These are phyloP conservation scores for Pemphigus obesinymphae DNA, from an alignment of 1,140 invertebrate genomes.

Conservation along the genomic window DNA sequence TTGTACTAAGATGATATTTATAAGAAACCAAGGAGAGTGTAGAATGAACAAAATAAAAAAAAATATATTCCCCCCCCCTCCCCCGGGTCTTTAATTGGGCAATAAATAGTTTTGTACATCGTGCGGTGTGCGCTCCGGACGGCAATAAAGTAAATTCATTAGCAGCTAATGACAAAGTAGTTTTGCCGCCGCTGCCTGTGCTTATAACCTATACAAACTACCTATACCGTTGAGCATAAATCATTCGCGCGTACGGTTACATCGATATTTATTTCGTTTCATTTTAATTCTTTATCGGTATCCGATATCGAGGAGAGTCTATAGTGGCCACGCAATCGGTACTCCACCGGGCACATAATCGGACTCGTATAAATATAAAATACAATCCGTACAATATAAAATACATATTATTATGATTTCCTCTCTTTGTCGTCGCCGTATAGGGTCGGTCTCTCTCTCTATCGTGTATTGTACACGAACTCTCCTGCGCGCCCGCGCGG, in stretches of 20 bases:
- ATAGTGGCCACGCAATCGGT: not conserved
- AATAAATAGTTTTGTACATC: slow-evolving; percentile 28
- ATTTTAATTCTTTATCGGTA: not conserved
- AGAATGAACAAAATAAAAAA: not conserved
- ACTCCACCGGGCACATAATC: no score
- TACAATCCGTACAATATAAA: not conserved
- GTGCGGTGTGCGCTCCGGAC: slow-evolving; percentile 15
- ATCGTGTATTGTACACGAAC: no score
- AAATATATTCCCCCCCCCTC: not conserved
- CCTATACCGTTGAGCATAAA: slow-evolving; percentile 20
- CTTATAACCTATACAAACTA: no score
- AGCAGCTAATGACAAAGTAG: slow-evolving; percentile 41
- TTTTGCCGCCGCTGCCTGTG: slow-evolving; percentile 16
- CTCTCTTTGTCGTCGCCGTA: no score
- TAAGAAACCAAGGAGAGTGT: not conserved
- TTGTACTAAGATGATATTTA: slow-evolving; percentile 2
- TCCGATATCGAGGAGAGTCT: not conserved
- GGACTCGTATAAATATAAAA: not conserved
- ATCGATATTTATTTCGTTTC: slow-evolving; percentile 35
- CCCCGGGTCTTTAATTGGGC: slow-evolving; percentile 18
- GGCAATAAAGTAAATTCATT: slow-evolving; percentile 42
- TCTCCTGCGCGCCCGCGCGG: no score
- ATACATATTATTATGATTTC: not conserved
- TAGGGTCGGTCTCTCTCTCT: no score
- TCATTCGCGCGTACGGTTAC: slow-evolving; percentile 21